Base-by-base conservation (phyloP, 1,140 invertebrate species). In the Marisa cornuarietis region DNA sequence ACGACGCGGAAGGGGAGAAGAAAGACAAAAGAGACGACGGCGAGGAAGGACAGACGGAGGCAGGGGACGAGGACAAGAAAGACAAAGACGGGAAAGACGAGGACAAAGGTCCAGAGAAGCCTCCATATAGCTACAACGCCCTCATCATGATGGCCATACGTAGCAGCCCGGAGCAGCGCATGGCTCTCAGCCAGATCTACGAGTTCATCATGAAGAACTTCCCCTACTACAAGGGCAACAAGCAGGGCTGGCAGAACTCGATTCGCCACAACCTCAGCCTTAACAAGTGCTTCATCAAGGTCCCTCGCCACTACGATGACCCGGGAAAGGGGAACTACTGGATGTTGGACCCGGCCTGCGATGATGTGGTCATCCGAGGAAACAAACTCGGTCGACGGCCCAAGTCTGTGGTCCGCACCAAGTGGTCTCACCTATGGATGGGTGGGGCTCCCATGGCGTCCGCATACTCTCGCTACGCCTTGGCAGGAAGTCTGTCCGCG, bases 91-190 rank as follows among this genome's bases (percentile, higher is more conserved):
- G 68, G 31, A 79, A 79, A 10, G 76, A 71, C 24, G 83, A 83
- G 24, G 65, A 31, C 72, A 86, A 85, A 69, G 86, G 85, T 68
- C 83, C 85, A 2, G 86, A 88, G 79, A 88, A 89, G 76, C 98
- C 98, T 0, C 96, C 97, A 0, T 99, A 97, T 91, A 98, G 96
- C 88, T 99, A 99, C 92, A 99, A 99, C 91, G 97, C 98, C 0
- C 93, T 99, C 16, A 99, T 99, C 86, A 99, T 99, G 97, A 99
- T 99, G 98, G 98, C 98, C 20, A 99, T 99, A 26, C 92, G 96
- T 7, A 95, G 96, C 83, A 98, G 96, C 88, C 95, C 95, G 0
- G 96, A 98, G 85, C 99, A 98, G 90, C 92, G 97, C 26, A 93
- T 99, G 1, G 99, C 98, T 0, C 92, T 99, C 0, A 99, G 98